A percentile compares a stretch with the other conserved stretches of the same genome.
These are phyloP conservation scores for Aurelia sp. DNA, from an alignment of 30 jellyfish, hydroid and myxozoan species.

Conservation along the genomic window DNA sequence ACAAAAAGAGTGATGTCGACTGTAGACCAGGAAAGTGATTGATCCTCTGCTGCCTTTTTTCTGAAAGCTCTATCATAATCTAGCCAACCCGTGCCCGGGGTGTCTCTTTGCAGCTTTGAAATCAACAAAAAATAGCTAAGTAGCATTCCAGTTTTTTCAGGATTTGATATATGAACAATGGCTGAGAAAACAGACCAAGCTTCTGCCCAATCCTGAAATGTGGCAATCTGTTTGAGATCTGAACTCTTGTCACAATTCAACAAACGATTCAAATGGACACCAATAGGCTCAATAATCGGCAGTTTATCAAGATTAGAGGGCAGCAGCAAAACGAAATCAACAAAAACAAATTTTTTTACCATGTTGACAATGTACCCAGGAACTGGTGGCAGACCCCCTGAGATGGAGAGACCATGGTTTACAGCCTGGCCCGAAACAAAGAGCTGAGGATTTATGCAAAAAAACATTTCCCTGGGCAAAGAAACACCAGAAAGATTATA, in stretches of 20 bases:
- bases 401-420: not conserved
- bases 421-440: too few species aligned
- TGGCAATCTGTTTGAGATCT: not conserved
- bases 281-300: conserved; percentile 28
- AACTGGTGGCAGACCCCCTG: conserved; percentile 12
- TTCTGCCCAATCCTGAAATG: conserved; percentile 48
- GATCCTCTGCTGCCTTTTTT: not conserved
- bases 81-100: conserved; percentile 3
- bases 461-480: too few species aligned
- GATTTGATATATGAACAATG: not conserved
- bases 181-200: conserved; percentile 8
- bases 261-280: not conserved
- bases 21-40: not conserved
- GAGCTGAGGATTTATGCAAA: too few species aligned
- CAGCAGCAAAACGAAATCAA: conserved; percentile 18
- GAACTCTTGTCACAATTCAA: not conserved
- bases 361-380: conserved; percentile 7
- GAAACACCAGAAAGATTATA: too few species aligned
- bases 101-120: not conserved
- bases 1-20: not conserved
- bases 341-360: not conserved
- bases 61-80: not conserved
- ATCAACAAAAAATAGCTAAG: not conserved
- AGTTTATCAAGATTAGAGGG: conserved; percentile 4
- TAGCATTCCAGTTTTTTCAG: not conserved